Evolutionary conservation across 2,113 vertebrate species (phyloP), one percentile per base, ranked within the genome.

Genomic region (Lutjanus erythropterus): DNA sequence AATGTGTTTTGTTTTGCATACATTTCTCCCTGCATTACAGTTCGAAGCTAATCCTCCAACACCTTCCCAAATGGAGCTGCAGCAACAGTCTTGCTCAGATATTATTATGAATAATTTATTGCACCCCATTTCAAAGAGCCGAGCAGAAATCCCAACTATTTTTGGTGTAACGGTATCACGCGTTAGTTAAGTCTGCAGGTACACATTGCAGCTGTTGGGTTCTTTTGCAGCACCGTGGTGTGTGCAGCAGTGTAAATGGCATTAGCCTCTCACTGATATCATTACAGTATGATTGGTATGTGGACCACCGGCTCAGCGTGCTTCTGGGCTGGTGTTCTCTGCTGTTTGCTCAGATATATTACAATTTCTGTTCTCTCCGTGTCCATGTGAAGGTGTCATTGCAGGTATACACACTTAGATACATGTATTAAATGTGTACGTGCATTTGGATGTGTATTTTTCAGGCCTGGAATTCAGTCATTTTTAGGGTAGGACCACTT

Each of bases 61-160:
- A 91, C 90, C 88, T 91, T 87, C 85, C 88, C 70, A 84, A 90
- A 91, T 80, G 84, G 81, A 87, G 87, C 83, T 47, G 35, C 79
- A 65, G 78, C 78, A 85, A 87, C 81, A 84, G 60, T 78, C 68
- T 53, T 65, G 81, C 88, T 86, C 73, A 81, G 71, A 90, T 90
- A 90, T 89, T 83, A 88, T 74, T 70, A 91, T 91, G 87, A 93
- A 94, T 94, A 83, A 91, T 93, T 92, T 86, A 93, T 91, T 65
- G 67, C 37, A 50, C 58, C 78, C 79, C 62, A 58, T 94, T 93
- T 93, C 82, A 88, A 91, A 88, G 84, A 91, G 81, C 86, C 23
- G 21, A 58, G 80, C 77, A 81, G 68, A 87, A 85, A 77, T 59
- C 52, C 71, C 78, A 74, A 86, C 90, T 91, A 87, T 88, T 91